A percentile compares a stretch with the other conserved stretches of the same genome.
Evolutionary conservation across 2,888 invertebrate genomes (phyloP).

Genomic region (Melikaiella ostensackeni): DNA sequence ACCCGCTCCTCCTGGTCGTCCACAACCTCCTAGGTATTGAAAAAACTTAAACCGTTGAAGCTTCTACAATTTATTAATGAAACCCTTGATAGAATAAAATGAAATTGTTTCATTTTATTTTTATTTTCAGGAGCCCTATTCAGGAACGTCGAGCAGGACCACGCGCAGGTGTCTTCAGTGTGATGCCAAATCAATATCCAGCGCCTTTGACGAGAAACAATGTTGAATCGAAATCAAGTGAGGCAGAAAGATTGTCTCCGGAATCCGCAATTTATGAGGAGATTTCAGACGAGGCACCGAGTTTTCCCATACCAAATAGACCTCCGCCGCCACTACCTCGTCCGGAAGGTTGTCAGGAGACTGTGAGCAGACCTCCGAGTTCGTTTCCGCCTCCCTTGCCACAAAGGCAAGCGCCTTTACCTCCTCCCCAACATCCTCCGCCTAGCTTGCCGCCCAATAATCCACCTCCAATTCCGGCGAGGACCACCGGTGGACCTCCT

Average conservation of each 20-base stretch:
- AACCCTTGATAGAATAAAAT: not conserved
- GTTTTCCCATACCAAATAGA: constrained; percentile 71
- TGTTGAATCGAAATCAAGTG: constrained; percentile 43
- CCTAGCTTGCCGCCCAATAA: constrained; percentile 75
- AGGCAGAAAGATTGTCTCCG: constrained; percentile 61
- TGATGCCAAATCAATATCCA: constrained; percentile 68
- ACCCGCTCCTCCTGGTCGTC: constrained; percentile 77
- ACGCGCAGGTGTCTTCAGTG: constrained; percentile 73
- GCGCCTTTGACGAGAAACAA: constrained; percentile 47
- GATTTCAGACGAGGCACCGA: constrained; percentile 69
- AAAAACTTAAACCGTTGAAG: not conserved
- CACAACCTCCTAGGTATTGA: constrained; percentile 65
- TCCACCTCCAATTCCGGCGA: constrained; percentile 79
- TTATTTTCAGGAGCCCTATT: constrained; percentile 64
- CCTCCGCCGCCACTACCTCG: constrained; percentile 74
- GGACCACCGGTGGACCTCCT: constrained; percentile 83
- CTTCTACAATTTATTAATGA: not conserved
- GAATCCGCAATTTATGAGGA: constrained; percentile 76
- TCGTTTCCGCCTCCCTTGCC: constrained; percentile 72
- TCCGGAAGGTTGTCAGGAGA: constrained; percentile 60
- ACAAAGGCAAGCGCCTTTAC: constrained; percentile 70
- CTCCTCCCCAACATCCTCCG: constrained; percentile 70
- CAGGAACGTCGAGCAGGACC: constrained; percentile 66
- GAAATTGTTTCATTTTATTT: not conserved
- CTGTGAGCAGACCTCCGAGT: constrained; percentile 59